Evolutionary conservation across 2,797 vertebrate genomes (phyloP).

Genomic region (Borostomias antarcticus): DNA sequence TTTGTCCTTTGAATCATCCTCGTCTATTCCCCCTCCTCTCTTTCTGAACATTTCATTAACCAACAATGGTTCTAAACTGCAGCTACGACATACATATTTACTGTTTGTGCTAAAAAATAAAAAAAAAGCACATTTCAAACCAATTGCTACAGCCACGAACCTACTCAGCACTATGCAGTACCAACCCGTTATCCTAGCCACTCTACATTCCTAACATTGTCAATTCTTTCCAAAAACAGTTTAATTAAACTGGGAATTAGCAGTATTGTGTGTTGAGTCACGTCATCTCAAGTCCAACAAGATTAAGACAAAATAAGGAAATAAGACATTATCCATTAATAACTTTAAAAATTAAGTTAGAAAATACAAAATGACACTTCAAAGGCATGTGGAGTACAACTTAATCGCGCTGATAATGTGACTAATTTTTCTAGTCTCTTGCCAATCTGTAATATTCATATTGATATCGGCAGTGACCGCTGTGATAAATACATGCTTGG

Average conservation of each 20-base stretch:
- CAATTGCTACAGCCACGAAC: constrained; percentile 53
- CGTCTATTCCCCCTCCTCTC: constrained; percentile 21
- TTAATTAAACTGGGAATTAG: constrained; percentile 41
- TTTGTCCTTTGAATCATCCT: constrained; percentile 25
- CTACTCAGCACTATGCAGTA: constrained; percentile 45
- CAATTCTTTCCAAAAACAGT: constrained; percentile 57
- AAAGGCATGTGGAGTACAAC: not conserved
- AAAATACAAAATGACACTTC: constrained; percentile 61
- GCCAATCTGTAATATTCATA: not conserved
- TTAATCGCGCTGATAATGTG: no score
- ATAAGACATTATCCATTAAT: constrained; percentile 69
- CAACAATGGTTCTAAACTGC: constrained; percentile 61
- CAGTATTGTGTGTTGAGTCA: constrained; percentile 19
- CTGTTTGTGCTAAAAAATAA: constrained; percentile 42
- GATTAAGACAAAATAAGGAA: constrained; percentile 52
- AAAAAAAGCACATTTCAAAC: constrained; percentile 47
- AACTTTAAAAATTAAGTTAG: constrained; percentile 67
- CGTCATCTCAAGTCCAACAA: constrained; percentile 49
- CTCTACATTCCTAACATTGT: constrained; percentile 65
- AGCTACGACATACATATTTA: constrained; percentile 45
- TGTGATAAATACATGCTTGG: not conserved
- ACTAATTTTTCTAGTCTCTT: not conserved
- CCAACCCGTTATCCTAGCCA: constrained; percentile 52
- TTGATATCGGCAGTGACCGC: not conserved
- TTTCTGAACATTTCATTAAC: constrained; percentile 54